phyloP scores from a whole-genome alignment of 2,888 invertebrate species.

The Perithous albicinctus region DNA sequence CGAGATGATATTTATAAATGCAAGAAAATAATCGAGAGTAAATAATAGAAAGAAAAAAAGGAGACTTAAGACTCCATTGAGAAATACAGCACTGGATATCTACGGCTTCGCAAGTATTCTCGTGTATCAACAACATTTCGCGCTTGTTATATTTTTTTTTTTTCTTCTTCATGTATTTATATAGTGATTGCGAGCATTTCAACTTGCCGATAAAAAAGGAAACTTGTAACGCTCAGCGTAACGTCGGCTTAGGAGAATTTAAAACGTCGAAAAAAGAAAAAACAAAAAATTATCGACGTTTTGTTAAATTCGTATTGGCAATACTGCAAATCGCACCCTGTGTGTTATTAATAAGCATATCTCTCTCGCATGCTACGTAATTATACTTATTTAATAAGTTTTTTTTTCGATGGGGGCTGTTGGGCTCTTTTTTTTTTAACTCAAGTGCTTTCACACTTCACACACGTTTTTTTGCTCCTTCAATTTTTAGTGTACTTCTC shows the following conservation, averaged over 20 bases:
- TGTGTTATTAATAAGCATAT: conserved; percentile 57
- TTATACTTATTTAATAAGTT: conserved; percentile 50
- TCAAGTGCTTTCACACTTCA: conserved; percentile 13
- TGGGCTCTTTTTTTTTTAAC: conserved; percentile 1
- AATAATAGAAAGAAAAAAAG: background rate
- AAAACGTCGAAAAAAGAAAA: conserved; percentile 39
- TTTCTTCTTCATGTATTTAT: conserved; percentile 29
- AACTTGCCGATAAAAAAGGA: conserved; percentile 12
- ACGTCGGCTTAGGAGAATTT: conserved; percentile 24
- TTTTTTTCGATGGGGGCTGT: conserved; percentile 15
- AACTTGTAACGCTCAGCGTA: conserved; percentile 16
- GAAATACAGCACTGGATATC: conserved; percentile 39
- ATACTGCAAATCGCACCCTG: conserved; percentile 64
- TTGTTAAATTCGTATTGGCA: conserved; percentile 59
- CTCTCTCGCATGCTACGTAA: conserved; percentile 52
- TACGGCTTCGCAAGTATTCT: conserved; percentile 39
- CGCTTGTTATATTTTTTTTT: background rate
- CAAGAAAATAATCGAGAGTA: conserved; percentile 32
- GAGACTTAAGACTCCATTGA: conserved; percentile 7
- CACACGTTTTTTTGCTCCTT: conserved; percentile 3
- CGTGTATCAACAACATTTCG: conserved; percentile 11
- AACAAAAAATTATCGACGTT: no score
- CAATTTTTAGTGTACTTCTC: conserved; percentile 21
- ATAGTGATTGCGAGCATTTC: conserved; percentile 19
- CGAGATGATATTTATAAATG: no score